phyloP scores from a whole-genome alignment of 2,113 vertebrate genomes.

The Nesogale talazaci region DNA sequence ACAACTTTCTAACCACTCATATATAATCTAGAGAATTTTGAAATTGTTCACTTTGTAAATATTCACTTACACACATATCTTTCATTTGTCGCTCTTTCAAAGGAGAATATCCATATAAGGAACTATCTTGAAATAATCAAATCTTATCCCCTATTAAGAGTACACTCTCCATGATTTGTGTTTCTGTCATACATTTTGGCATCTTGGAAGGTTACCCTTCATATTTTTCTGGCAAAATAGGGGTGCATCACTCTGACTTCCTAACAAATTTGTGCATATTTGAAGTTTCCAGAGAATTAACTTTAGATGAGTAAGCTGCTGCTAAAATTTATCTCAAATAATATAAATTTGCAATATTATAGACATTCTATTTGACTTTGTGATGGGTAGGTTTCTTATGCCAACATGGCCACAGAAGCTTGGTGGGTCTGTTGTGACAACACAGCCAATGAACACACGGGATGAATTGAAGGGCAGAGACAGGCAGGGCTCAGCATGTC shows the following conservation, averaged over 20 bases:
- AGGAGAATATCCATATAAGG: background rate
- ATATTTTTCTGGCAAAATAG: background rate
- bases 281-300: conserved; percentile 1
- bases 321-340: background rate
- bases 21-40: background rate
- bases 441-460: too few species aligned
- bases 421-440: too few species aligned
- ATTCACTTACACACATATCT: conserved; percentile 35
- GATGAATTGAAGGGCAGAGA: too few species aligned
- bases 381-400: too few species aligned
- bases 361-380: background rate
- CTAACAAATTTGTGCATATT: background rate
- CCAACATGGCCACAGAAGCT: too few species aligned
- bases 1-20: background rate
- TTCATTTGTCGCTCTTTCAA: background rate
- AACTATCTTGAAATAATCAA: background rate
- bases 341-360: background rate
- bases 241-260: background rate
- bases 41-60: background rate
- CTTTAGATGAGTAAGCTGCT: background rate
- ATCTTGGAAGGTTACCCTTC: background rate
- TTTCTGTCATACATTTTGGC: background rate
- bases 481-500: too few species aligned
- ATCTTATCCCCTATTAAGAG: background rate
- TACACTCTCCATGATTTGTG: background rate